Evolutionary conservation across 2,797 vertebrate species (phyloP), one percentile per base, ranked within the genome.

Genomic region (Siniperca obscura): DNA sequence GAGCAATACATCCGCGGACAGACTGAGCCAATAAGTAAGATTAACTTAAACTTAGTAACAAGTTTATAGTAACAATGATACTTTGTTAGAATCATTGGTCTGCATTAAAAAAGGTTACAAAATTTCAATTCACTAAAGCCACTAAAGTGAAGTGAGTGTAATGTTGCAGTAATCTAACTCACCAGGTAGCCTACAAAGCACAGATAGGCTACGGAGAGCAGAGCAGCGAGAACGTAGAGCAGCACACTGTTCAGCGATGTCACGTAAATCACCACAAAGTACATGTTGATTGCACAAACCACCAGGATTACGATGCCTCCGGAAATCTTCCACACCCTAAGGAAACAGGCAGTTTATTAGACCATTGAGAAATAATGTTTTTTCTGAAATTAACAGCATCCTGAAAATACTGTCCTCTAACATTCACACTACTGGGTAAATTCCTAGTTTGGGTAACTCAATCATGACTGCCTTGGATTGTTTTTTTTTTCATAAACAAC

Each of bases 251-350:
- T 87, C 25, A 99, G 93, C 0, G 93, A 64, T 3, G 93, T 92
- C 76, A 98, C 97, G 1, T 98, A 99, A 60, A 95, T 91, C 82
- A 97, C 94, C 87, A 99, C 97, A 52, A 99, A 99, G 91, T 98
- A 98, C 89, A 97, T 96, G 94, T 99, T 99, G 87, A 99, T 98
- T 66, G 91, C 88, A 75, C 97, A 98, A 84, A 99, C 91, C 16
- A 97, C 8, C 40, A 98, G 89, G 81, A 97, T 96, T 19, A 97
- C 57, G 13, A 97, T 0, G 0, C 97, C 96, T 0, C 98, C 98
- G 0, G 91, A 90, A 0, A 98, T 94, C 93, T 95, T 97, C 97
- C 97, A 98, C 52, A 92, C 87, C 76, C 98, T 99, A 82, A 22
- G 78, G 8, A 59, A 61, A 85, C 14, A 78, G 16, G 36, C 1